Percentiles rank a stretch among this genome's conserved stretches.
Evolutionary conservation across 2,113 vertebrate genomes (phyloP).

Genomic region (Hippocampus comes): DNA sequence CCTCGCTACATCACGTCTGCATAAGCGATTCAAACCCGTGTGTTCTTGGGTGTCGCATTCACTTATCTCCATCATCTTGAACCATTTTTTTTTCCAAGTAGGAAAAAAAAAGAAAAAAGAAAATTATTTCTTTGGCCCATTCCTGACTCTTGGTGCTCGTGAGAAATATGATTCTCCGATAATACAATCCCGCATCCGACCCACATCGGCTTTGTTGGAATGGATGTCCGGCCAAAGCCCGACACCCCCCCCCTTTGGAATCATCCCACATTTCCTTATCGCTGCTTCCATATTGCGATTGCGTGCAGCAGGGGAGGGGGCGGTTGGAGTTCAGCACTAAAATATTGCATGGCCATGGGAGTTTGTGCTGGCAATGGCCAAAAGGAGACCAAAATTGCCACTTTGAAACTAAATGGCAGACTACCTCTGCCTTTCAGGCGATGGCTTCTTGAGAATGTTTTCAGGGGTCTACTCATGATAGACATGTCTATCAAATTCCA

Average conservation of each 20-base stretch:
- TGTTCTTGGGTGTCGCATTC: conserved; percentile 16
- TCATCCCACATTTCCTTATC: conserved; percentile 48
- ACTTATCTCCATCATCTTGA: conserved; percentile 31
- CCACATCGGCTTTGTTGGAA: conserved; percentile 40
- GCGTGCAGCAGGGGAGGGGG: not conserved
- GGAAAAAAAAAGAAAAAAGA: conserved; percentile 18
- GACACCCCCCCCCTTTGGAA: conserved; percentile 7
- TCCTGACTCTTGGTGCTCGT: conserved; percentile 34
- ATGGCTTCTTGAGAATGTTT: too few relatives aligned
- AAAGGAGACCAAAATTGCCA: not conserved
- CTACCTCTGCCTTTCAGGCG: too few relatives aligned
- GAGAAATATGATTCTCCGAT: conserved; percentile 58
- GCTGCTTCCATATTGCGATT: conserved; percentile 56
- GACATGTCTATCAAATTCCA: too few relatives aligned
- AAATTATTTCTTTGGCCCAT: conserved; percentile 27
- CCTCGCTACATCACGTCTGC: conserved; percentile 15
- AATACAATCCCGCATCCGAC: conserved; percentile 51
- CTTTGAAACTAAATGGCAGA: not conserved
- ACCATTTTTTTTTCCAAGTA: conserved; percentile 34
- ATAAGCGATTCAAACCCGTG: conserved; percentile 9
- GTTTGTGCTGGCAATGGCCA: not conserved
- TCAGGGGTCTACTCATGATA: too few relatives aligned
- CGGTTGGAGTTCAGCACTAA: not conserved
- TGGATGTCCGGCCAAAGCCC: conserved; percentile 22
- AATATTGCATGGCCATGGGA: not conserved